Percentiles rank a stretch among this genome's conserved stretches.
Evolutionary conservation across 2,797 vertebrate genomes (phyloP).

Genomic region (Spatula versicolor): DNA sequence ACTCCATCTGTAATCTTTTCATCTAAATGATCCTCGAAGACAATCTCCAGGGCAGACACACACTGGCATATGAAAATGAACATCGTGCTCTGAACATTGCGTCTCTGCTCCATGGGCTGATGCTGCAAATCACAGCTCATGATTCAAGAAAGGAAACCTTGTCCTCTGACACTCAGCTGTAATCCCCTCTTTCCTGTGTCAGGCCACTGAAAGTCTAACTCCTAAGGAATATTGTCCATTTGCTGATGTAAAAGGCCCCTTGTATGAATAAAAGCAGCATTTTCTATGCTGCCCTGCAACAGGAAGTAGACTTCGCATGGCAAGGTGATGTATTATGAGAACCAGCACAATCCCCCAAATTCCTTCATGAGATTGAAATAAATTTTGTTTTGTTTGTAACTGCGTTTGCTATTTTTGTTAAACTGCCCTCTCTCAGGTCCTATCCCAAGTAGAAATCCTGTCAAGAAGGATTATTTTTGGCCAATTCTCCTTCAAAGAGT

Average conservation of each 20-base stretch:
- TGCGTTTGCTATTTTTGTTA: conserved; percentile 47
- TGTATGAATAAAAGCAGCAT: conserved; percentile 27
- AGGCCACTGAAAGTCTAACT: neutral
- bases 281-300: neutral
- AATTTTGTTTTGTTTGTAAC: conserved; percentile 55
- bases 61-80: neutral
- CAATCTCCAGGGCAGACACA: neutral
- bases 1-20: neutral
- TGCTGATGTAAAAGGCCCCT: conserved; percentile 18
- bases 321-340: conserved; percentile 54
- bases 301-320: conserved; percentile 43
- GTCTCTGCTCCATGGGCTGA: neutral
- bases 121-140: neutral
- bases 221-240: neutral
- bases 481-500: conserved; percentile 53
- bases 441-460: conserved; percentile 42
- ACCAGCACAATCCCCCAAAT: conserved; percentile 9
- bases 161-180: neutral
- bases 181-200: neutral
- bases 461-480: conserved; percentile 64
- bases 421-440: conserved; percentile 28
- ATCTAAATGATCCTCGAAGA: neutral
- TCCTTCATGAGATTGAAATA: conserved; percentile 42
- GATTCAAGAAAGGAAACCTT: neutral
- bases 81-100: neutral